Evolutionary conservation across 2,888 invertebrate genomes (phyloP), one percentile per base, ranked within the genome.

Genomic region (Arctia plantaginis): DNA sequence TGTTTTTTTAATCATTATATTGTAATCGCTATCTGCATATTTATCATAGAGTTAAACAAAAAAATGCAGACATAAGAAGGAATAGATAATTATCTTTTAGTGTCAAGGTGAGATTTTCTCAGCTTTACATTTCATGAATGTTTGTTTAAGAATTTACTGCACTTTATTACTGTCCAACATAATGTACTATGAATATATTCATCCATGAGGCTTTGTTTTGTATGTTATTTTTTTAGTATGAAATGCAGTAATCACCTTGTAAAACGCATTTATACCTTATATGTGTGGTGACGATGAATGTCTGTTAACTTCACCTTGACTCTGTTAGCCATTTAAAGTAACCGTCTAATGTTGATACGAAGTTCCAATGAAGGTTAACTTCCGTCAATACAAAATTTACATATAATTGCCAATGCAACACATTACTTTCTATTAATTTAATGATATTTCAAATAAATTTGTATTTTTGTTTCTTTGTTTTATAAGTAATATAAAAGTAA

Each of bases 91-190:
- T 73, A 82, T 86, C 83, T 88, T 87, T 88, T 87, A 85, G 75
- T 90, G 90, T 90, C 92, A 92, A 93, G 92, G 92, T 87, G 77
- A 87, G 79, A 78, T 78, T 74, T 75, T 77, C 74, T 82, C 69
- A 41, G 73, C 72, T 77, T 79, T 66, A 30, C 15, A 30, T 62
- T 62, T 62, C 30, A 62, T 30, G 15, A 62, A 62, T 62, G 62
- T 62, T 30, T 62, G 62, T 18, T 30, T 62, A 62, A 62, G 62
- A 62, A 62, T 67, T 67, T 72, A 30, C 66, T 27, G 2, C 27
- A 39, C 3, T 23, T 12, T 70, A 30, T 20, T 8, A 18, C 30
- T 18, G 18, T 30, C 30, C 18, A 15, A 6, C 30, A 18, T 30
- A 62, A 62, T 55, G n/a, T 55, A 55, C n/a, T 55, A 55, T 30